phyloP scores from a whole-genome alignment of 2,797 vertebrate genomes.

The Manis crassicaudata region DNA sequence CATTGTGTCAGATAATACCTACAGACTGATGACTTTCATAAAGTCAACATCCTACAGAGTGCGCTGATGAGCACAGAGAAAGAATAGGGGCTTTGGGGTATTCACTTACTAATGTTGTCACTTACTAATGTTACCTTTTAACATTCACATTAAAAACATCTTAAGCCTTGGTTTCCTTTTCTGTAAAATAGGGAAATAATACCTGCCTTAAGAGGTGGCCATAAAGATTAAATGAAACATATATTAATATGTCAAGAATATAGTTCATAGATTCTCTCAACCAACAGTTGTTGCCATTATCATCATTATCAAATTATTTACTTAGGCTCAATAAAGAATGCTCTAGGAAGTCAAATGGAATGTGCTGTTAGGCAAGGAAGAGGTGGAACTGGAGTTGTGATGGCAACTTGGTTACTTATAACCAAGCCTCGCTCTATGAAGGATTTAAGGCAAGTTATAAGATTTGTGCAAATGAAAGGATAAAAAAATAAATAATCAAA shows the following conservation, averaged over 20 bases:
- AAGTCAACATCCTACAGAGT: not conserved
- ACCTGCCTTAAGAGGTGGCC: not conserved
- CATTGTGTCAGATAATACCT: not conserved
- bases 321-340: not conserved
- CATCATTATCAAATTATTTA: not conserved
- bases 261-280: not conserved
- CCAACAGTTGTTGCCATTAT: not conserved
- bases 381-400: not conserved
- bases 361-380: not conserved
- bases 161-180: not conserved
- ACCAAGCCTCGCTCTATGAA: not conserved
- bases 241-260: not conserved
- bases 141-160: not conserved
- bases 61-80: not conserved
- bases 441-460: not conserved
- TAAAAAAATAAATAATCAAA: slow-evolving; percentile 44
- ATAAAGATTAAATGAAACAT: not conserved
- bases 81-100: not conserved
- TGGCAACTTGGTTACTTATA: not conserved
- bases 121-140: not conserved
- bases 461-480: not conserved
- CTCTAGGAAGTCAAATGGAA: not conserved
- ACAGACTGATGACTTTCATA: not conserved
- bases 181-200: not conserved
- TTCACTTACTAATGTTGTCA: not conserved